Base-by-base conservation (phyloP, 2,797 vertebrate genomes). In the Rallus crepitans region DNA sequence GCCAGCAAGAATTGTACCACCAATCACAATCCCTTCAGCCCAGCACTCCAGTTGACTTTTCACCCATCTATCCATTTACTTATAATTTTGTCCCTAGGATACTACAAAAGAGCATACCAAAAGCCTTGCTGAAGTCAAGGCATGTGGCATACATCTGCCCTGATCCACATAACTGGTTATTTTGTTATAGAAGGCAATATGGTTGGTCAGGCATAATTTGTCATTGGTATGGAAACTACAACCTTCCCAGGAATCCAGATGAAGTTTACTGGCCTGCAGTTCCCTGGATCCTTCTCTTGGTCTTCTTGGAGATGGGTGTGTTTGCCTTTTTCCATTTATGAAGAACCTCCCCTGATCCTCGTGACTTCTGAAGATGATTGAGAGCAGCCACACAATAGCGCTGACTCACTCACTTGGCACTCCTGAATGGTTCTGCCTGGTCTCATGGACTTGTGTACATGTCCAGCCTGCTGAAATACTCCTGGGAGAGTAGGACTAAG, bases 321-420 rank as follows among this genome's bases (percentile, higher is more conserved):
- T 76, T 76, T 37, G 53, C 13, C 33, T 57, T 57, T 68, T 75
- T 35, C 50, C 37, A 63, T 24, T 76, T 48, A 53, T 11, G 39
- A 64, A 70, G 30, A 80, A 75, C 5, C 11, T 60, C 23, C 20
- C 23, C 52, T 1, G 0, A 37, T 27, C 39, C 28, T 39, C 27
- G 3, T 30, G 8, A 59, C 42, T 52, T 92, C 63, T 53, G n/a
- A 75, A 70, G 14, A 20, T 37, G 31, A 33, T 8, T 31, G 30
- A 53, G 4, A 60, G 30, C 45, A 65, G 31, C 35, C 1, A 0
- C 28, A 50, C 16, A 80, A 47, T 0, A 1, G 24, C 27, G 59
- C 21, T 64, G 17, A 64, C 37, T 40, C 47, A 15, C 39, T 70
- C 68, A 24, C 33, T 59, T 70, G 37, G 39, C 63, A 60, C 20